Conservation (phyloP, 2,888 invertebrate genomes). For the Thecocarcelia acutangulata region DNA sequence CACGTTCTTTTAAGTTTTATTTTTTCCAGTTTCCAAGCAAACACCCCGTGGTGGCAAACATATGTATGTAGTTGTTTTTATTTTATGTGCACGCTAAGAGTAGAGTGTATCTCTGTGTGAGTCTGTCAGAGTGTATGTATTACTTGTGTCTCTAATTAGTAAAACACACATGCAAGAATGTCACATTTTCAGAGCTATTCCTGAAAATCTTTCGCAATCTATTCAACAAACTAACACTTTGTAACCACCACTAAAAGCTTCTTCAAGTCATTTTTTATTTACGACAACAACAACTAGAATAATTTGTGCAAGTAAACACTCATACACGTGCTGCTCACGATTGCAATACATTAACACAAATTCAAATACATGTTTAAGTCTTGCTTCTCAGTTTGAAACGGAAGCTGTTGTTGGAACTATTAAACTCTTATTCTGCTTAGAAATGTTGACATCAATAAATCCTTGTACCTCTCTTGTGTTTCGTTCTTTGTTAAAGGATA, state of each 20-base stretch:
- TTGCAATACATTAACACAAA: slow-evolving; percentile 8
- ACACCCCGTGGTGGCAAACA: neutral
- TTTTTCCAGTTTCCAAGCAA: slow-evolving; percentile 5
- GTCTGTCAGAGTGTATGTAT: neutral
- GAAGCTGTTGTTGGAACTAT: slow-evolving; percentile 6
- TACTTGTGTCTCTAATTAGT: slow-evolving; percentile 31
- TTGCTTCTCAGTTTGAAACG: slow-evolving; percentile 21
- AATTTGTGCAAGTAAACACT: neutral
- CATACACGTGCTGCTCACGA: neutral
- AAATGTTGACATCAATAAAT: too few relatives aligned
- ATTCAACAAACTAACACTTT: slow-evolving; percentile 50
- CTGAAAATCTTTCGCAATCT: slow-evolving; percentile 32
- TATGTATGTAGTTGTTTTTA: too few relatives aligned
- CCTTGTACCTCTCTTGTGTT: too few relatives aligned
- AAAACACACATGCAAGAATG: slow-evolving; percentile 4
- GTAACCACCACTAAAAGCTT: slow-evolving; percentile 31
- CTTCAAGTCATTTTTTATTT: slow-evolving; percentile 34
- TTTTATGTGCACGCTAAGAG: too few relatives aligned
- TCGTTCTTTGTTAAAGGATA: too few relatives aligned
- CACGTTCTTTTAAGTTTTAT: neutral
- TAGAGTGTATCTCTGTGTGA: neutral
- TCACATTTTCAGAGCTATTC: slow-evolving; percentile 3
- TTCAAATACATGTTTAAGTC: slow-evolving; percentile 20
- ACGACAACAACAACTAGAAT: slow-evolving; percentile 9
- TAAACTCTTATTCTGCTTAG: too few relatives aligned